These are phyloP conservation scores for Chironomus striatipennis DNA, from an alignment of 1,140 invertebrate genomes.

Conservation along the genomic window DNA sequence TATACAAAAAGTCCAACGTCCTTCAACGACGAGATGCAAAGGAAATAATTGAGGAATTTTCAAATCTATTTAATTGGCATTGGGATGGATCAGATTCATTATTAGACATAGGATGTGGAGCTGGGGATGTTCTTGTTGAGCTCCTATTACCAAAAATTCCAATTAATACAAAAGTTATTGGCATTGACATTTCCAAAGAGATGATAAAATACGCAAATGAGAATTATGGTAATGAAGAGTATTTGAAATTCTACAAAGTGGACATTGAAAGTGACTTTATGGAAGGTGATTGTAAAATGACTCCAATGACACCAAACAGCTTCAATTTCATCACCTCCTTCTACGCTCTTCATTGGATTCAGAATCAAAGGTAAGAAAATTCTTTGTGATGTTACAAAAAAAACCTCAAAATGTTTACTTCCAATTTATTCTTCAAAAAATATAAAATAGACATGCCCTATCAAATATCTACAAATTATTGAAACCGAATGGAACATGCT, in stretches of 20 bases:
- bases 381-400: constrained; percentile 23
- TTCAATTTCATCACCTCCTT: constrained; percentile 71
- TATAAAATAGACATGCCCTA: constrained; percentile 47
- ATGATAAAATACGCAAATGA: constrained; percentile 60
- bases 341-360: constrained; percentile 75
- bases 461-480: constrained; percentile 57
- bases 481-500: constrained; percentile 53
- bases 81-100: constrained; percentile 45
- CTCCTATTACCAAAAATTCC: constrained; percentile 59
- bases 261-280: constrained; percentile 54
- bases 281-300: constrained; percentile 25
- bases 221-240: constrained; percentile 39
- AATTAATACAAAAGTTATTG: constrained; percentile 43
- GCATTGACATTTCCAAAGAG: constrained; percentile 57
- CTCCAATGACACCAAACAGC: constrained; percentile 31
- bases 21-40: constrained; percentile 58
- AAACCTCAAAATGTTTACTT: background rate
- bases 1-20: constrained; percentile 54
- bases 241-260: constrained; percentile 51
- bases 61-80: constrained; percentile 49
- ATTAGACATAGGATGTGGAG: constrained; percentile 72
- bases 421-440: constrained; percentile 19
- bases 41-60: constrained; percentile 56
- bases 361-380: constrained; percentile 56
- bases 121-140: constrained; percentile 60